Conservation (phyloP, 2,888 invertebrate genomes). For the Clepsis dumicolana region DNA sequence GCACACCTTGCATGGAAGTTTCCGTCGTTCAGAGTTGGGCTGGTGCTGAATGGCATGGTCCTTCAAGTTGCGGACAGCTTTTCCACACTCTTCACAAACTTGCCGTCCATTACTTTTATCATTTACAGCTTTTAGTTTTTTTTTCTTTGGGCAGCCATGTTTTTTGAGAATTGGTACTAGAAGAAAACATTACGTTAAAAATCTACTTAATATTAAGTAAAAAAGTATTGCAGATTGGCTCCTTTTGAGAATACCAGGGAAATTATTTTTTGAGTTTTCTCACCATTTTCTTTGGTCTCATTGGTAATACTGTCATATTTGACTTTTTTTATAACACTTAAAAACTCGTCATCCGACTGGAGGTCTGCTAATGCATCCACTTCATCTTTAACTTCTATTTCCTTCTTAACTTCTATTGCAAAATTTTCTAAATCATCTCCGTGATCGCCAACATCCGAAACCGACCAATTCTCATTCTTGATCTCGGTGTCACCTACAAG, state of each 20-base stretch:
- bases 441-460: slow-evolving; percentile 41
- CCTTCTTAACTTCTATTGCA: slow-evolving; percentile 51
- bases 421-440: slow-evolving; percentile 45
- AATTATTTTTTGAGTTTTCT: slow-evolving; percentile 3
- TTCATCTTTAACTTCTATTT: slow-evolving; percentile 44
- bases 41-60: slow-evolving; percentile 61
- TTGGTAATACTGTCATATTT: slow-evolving; percentile 59
- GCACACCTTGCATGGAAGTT: slow-evolving; percentile 64
- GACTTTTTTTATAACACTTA: slow-evolving; percentile 63
- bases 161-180: slow-evolving; percentile 52
- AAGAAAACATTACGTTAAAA: neutral
- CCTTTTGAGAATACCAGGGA: neutral
- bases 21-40: slow-evolving; percentile 54
- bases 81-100: slow-evolving; percentile 75
- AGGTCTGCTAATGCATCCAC: slow-evolving; percentile 45
- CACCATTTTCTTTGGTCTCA: slow-evolving; percentile 62
- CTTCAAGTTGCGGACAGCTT: slow-evolving; percentile 64
- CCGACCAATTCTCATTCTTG: slow-evolving; percentile 42
- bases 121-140: slow-evolving; percentile 42
- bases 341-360: slow-evolving; percentile 69
- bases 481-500: slow-evolving; percentile 39
- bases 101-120: slow-evolving; percentile 47
- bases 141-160: slow-evolving; percentile 50
- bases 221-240: neutral
- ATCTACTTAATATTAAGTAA: slow-evolving; percentile 13